Base-by-base conservation (phyloP, 2,797 vertebrate species). In the Loris lydekkerianus region DNA sequence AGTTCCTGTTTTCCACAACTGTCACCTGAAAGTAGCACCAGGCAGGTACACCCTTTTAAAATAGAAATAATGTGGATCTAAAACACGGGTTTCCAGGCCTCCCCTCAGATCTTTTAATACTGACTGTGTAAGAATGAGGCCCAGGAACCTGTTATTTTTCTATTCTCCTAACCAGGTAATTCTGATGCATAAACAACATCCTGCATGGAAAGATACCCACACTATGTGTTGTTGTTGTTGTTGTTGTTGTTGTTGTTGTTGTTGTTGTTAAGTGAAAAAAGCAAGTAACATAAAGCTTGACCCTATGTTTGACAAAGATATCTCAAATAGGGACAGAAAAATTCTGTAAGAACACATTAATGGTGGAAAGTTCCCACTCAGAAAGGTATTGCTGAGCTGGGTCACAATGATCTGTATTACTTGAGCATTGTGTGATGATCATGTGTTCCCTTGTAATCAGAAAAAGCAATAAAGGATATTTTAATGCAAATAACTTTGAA, bases 401-500 rank as follows among this genome's bases (percentile, higher is more conserved):
- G 25, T 49, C 18, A 23, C 0, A 0, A 40, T 27, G 21, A 4
- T 58, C 61, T 27, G 5, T 31, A 3, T 40, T 13, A 34, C 40
- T 14, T 25, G 46, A 40, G 13, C n/a, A 17, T 9, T 8, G 40
- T 9, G 13, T 20, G 7, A 37, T 8, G 60, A 46, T 49, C 5
- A 5, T 13, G 5, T 7, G 37, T n/a, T 78, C 40, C 56, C 60
- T 72, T 27, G 31, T 75, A 27, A 18, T 34, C 53, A 29, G 65
- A 75, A 89, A 76, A 81, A 15, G 67, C 67, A 73, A 21, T 49
- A 21, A 60, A 46, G 5, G 5, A 34, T 25, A 53, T 88, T 56
- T 61, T 73, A 25, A 78, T 29, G 63, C 46, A 88, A n/a, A 60
- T 58, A 67, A 31, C 63, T 80, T 72, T 85, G 90, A 82, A 89